Conservation (phyloP, 2,888 invertebrate genomes). For the Scaptomyza polygonia region DNA sequence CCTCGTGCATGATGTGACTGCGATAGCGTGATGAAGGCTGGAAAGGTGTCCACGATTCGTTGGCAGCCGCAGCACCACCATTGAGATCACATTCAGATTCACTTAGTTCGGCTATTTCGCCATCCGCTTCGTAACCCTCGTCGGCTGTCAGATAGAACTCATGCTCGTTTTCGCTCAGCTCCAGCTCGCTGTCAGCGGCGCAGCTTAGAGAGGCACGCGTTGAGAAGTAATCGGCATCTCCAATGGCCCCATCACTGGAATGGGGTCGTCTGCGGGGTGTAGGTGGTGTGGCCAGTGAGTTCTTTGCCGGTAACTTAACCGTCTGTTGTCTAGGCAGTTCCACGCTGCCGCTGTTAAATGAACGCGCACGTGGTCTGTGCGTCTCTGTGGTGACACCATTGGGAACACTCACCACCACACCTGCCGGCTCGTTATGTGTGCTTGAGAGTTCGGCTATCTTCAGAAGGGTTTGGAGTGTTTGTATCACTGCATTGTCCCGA, state of each 20-base stretch:
- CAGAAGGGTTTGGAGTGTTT: constrained; percentile 82
- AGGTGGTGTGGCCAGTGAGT: constrained; percentile 66
- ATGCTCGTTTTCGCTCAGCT: constrained; percentile 83
- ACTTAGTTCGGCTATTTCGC: constrained; percentile 82
- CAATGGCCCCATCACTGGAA: constrained; percentile 70
- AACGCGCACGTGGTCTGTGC: constrained; percentile 58
- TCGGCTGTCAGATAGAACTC: constrained; percentile 83
- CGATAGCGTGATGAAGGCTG: constrained; percentile 83
- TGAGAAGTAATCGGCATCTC: constrained; percentile 81
- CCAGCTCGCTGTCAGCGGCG: constrained; percentile 81
- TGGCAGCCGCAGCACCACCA: constrained; percentile 43
- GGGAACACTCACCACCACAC: constrained; percentile 61
- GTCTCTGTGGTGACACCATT: constrained; percentile 42
- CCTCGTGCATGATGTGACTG: constrained; percentile 82
- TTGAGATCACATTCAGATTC: constrained; percentile 79
- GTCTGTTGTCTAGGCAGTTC: constrained; percentile 65
- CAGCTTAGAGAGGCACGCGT: constrained; percentile 80
- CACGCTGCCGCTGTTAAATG: constrained; percentile 64
- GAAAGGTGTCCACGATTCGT: constrained; percentile 77
- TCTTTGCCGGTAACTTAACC: constrained; percentile 71
- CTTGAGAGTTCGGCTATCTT: constrained; percentile 83
- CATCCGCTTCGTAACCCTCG: constrained; percentile 84
- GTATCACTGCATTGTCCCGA: constrained; percentile 80
- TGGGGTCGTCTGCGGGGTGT: constrained; percentile 64
- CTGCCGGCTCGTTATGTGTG: constrained; percentile 65